Evolutionary conservation across 1,140 invertebrate genomes (phyloP), one percentile per base, ranked within the genome.

Genomic region (Proctacanthus coquilletti): DNA sequence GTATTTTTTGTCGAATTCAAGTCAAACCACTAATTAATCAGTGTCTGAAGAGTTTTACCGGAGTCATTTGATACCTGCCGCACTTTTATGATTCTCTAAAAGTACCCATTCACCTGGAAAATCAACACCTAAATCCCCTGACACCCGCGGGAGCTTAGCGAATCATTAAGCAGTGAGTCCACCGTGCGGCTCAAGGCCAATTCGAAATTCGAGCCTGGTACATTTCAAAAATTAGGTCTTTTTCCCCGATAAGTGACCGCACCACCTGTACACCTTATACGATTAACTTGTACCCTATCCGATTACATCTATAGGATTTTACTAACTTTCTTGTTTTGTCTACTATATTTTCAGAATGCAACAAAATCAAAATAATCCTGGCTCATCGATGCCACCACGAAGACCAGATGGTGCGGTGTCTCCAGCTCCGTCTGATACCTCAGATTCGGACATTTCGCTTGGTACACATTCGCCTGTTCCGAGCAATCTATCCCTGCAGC

Each of bases 391-490:
- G 45, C 39, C n/a, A 18, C 18, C 18, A 34, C 51, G 52, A n/a
- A 49, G 53, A 21, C 50, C 51, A 5, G 56, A 60, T 18, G 51
- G 53, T 14, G 52, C 47, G 4, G 47, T 54, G 5, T 60, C 57
- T 17, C 57, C 57, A 13, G 56, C 51, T 14, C 52, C 56, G 18
- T 60, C 57, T 34, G 55, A 66, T 5, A 66, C 66, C 41, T 65
- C 62, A 30, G 66, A 69, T 41, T 68, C 65, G 34, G 64, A 68
- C 43, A 68, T 69, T 38, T 67, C 65, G 11, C 46, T 69, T 39
- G 68, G 68, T 21, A 66, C 66, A 2, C 66, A 70, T 42, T 68
- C 66, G 11, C 68, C 67, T 0, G 64, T 67, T 33, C 59, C 64
- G 19, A 60, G 56, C 35, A 60, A 52, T 39, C 34, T 60, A 31